A percentile compares a stretch with the other conserved stretches of the same genome.
Evolutionary conservation across 1,140 invertebrate species (phyloP).

Genomic region (Brachionus sp.): DNA sequence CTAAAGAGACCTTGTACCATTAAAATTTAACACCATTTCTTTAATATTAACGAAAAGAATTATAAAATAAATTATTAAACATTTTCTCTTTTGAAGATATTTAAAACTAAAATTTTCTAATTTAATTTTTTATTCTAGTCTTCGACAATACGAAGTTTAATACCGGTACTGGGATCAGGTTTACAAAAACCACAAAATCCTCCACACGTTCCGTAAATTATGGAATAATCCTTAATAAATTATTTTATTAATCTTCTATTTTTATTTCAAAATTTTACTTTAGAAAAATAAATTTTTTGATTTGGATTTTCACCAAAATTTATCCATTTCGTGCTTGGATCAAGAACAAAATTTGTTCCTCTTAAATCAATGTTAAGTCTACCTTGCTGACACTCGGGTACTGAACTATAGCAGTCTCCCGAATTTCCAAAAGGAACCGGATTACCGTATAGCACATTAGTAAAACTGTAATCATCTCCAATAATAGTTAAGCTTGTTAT

Average conservation of each 20-base stretch:
- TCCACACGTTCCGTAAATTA: constrained; percentile 33
- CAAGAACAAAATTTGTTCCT: constrained; percentile 25
- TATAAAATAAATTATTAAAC: not conserved
- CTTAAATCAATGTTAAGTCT: constrained; percentile 34
- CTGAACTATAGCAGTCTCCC: constrained; percentile 30
- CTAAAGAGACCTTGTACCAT: not conserved
- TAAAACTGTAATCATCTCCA: constrained; percentile 23
- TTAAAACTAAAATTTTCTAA: not conserved
- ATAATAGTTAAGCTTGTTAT: not conserved
- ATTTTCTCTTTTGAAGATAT: not conserved
- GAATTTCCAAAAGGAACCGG: constrained; percentile 33
- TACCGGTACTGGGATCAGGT: constrained; percentile 24
- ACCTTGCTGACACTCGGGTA: constrained; percentile 35
- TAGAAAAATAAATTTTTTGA: constrained; percentile 28
- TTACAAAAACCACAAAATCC: constrained; percentile 42
- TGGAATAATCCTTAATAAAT: constrained; percentile 17
- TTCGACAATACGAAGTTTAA: constrained; percentile 32
- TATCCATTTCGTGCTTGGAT: not conserved
- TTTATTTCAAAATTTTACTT: not conserved
- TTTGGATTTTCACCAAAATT: constrained; percentile 9
- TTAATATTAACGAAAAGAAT: not conserved
- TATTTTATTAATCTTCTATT: not conserved
- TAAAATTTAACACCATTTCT: not conserved
- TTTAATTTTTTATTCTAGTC: not conserved
- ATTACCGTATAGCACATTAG: constrained; percentile 10